These are phyloP conservation scores for Notothenia coriiceps DNA, from an alignment of 2,113 vertebrate genomes.

Conservation along the genomic window DNA sequence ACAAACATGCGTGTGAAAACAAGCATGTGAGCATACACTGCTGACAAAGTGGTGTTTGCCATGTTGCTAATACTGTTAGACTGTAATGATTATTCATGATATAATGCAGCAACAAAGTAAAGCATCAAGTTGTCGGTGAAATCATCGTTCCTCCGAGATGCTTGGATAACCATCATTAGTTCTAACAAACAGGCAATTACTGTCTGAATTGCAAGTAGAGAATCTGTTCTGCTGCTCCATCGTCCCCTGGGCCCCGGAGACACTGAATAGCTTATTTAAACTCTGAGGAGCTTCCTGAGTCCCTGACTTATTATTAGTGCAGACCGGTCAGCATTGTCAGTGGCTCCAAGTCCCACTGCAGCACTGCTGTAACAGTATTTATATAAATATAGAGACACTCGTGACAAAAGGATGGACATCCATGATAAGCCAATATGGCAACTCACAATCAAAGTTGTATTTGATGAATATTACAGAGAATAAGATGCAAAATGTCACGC, in stretches of 20 bases:
- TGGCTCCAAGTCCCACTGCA: neutral
- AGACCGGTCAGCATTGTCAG: neutral
- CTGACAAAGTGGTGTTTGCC: neutral
- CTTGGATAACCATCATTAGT: conserved; percentile 24
- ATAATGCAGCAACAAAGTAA: neutral
- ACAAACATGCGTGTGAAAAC: neutral
- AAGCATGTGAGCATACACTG: neutral
- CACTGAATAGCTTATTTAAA: conserved; percentile 32
- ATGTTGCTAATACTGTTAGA: neutral
- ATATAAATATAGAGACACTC: neutral
- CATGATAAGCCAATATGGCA: neutral
- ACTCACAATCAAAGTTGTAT: neutral
- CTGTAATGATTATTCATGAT: neutral
- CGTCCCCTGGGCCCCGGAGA: conserved; percentile 12
- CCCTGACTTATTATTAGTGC: conserved; percentile 2
- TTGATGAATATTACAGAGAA: neutral
- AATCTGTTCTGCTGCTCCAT: conserved; percentile 6
- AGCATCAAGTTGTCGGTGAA: neutral
- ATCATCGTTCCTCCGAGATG: neutral
- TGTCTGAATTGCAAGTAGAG: conserved; percentile 34
- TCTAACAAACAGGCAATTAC: conserved; percentile 25
- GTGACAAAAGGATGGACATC: neutral
- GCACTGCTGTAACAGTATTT: conserved; percentile 1
- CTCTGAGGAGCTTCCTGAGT: conserved; percentile 1
- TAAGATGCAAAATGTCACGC: neutral